Evolutionary conservation across 2,113 vertebrate species (phyloP).

Genomic region (Regulus satrapa): DNA sequence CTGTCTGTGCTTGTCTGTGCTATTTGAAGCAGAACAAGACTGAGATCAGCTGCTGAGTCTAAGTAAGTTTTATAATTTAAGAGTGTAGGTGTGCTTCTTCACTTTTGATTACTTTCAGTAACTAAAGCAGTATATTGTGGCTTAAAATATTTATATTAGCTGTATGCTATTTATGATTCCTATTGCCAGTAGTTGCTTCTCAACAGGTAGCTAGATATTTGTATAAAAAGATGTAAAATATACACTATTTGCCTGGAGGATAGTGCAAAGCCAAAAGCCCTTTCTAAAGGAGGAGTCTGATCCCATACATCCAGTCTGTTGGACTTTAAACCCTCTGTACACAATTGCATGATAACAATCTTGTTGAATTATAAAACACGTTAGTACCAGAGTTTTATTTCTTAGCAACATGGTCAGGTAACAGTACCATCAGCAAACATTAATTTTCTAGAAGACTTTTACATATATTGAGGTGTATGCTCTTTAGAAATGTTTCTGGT

Average conservation of each 20-base stretch:
- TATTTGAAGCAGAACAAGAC: not conserved
- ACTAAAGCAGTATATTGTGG: not conserved
- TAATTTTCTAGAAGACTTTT: constrained; percentile 18
- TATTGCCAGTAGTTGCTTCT: not conserved
- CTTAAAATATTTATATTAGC: not conserved
- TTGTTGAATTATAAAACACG: constrained; percentile 60
- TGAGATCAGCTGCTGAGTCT: not conserved
- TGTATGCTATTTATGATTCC: not conserved
- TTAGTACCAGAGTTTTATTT: constrained; percentile 56
- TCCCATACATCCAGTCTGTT: constrained; percentile 10
- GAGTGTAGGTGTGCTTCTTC: not conserved
- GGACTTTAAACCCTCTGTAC: constrained; percentile 63
- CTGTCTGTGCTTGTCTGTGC: not conserved
- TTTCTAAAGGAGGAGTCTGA: constrained; percentile 9
- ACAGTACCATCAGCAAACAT: constrained; percentile 46
- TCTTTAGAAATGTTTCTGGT: not conserved
- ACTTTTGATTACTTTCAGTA: not conserved
- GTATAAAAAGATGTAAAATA: not conserved
- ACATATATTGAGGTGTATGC: not conserved
- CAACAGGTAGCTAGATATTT: not conserved
- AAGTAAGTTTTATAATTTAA: not conserved
- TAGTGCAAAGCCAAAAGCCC: not conserved
- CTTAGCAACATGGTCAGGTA: constrained; percentile 49
- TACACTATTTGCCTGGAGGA: not conserved
- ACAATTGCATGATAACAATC: constrained; percentile 50